Percentiles rank a stretch among this genome's conserved stretches.
Evolutionary conservation across 2,113 vertebrate species (phyloP).

Genomic region (Eudyptes chrysolophus): DNA sequence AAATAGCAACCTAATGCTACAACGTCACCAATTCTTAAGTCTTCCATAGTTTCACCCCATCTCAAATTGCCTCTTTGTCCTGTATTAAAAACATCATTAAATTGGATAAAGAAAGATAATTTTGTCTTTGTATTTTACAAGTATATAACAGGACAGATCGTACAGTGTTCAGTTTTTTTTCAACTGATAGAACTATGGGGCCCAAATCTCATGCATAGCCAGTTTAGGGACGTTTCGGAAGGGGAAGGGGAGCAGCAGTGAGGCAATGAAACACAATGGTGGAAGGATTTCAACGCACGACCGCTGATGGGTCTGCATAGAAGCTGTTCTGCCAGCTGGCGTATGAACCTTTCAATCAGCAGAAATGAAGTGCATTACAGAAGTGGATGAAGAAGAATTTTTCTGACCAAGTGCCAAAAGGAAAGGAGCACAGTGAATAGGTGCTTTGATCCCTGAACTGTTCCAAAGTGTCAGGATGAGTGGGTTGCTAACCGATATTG

Average conservation of each 20-base stretch:
- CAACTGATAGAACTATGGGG: not conserved
- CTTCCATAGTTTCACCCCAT: not conserved
- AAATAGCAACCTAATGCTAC: not conserved
- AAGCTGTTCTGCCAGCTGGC: not conserved
- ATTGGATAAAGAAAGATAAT: not conserved
- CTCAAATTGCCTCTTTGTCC: not conserved
- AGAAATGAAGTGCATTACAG: not conserved
- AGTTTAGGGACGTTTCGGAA: not conserved
- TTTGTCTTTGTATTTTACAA: not conserved
- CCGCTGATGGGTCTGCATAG: not conserved
- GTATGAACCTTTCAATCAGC: not conserved
- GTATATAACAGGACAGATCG: not conserved
- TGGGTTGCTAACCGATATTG: not conserved
- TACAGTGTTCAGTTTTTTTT: not conserved
- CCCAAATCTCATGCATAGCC: not conserved
- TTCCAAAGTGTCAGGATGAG: not conserved
- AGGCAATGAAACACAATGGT: not conserved
- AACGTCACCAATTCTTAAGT: not conserved
- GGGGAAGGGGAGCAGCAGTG: not conserved
- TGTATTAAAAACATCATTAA: not conserved
- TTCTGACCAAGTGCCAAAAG: not conserved
- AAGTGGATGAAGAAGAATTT: not conserved
- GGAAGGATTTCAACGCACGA: not conserved
- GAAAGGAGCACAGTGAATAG: not conserved
- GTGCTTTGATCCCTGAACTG: not conserved